A percentile compares a stretch with the other conserved stretches of the same genome.
Evolutionary conservation across 2,888 invertebrate genomes (phyloP).

Genomic region (Parochlus steinenii): DNA sequence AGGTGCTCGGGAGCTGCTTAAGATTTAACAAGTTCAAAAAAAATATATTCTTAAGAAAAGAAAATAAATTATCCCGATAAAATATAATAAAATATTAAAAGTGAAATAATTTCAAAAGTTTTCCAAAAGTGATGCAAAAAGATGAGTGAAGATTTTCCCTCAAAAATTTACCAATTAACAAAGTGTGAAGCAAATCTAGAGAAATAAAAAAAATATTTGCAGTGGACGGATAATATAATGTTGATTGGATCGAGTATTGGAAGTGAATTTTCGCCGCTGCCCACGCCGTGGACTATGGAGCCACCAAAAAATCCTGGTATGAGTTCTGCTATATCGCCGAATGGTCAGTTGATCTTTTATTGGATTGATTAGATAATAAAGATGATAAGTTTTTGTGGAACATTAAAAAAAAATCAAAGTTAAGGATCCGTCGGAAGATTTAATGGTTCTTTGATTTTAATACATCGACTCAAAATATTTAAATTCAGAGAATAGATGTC

Average conservation of each 20-base stretch:
- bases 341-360: slow-evolving; percentile 29
- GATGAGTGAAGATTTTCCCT: neutral
- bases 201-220: neutral
- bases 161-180: neutral
- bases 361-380: no score
- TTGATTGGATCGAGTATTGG: slow-evolving; percentile 22
- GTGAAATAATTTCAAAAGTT: neutral
- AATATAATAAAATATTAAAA: neutral
- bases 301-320: slow-evolving; percentile 19
- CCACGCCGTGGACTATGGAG: slow-evolving; percentile 23
- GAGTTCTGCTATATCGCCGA: slow-evolving; percentile 36
- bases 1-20: no score
- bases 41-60: no score
- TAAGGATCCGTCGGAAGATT: no score
- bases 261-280: slow-evolving; percentile 21
- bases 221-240: slow-evolving; percentile 18
- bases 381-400: no score
- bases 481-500: no score
- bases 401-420: no score
- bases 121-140: slow-evolving; percentile 4
- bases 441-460: no score
- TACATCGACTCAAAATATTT: no score
- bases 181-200: neutral
- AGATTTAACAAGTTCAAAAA: no score
- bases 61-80: slow-evolving; percentile 2